Conservation (phyloP, 1,140 invertebrate genomes). For the Apis dorsata region DNA sequence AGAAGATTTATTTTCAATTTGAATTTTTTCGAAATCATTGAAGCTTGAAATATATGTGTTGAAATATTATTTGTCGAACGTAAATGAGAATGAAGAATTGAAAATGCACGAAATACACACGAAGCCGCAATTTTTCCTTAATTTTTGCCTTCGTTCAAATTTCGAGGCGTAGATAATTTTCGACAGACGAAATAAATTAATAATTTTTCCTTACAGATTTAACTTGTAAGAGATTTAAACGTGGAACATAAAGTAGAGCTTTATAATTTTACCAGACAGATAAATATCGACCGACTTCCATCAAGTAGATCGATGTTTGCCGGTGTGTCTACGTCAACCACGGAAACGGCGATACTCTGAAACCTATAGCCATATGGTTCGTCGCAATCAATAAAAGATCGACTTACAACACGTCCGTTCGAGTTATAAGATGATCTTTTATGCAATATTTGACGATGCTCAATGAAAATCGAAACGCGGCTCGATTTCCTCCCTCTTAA, state of each 20-base stretch:
- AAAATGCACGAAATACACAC: no score
- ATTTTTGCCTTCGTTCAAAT: no score
- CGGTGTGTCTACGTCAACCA: constrained; percentile 42
- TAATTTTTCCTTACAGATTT: no score
- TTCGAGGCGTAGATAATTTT: no score
- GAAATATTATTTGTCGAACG: no score
- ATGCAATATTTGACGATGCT: not conserved
- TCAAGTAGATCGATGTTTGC: constrained; percentile 36
- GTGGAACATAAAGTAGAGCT: not conserved
- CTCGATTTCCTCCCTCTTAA: not conserved
- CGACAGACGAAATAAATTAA: no score
- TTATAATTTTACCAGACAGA: constrained; percentile 27
- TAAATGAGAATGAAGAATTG: no score
- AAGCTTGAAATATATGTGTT: no score
- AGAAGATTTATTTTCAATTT: not conserved
- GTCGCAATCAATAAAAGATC: constrained; percentile 59
- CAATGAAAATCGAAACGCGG: not conserved
- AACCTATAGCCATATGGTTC: constrained; percentile 54
- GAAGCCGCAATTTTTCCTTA: no score
- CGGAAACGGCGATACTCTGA: constrained; percentile 62
- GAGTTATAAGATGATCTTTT: constrained; percentile 36
- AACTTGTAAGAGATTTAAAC: not conserved
- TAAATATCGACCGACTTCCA: constrained; percentile 45
- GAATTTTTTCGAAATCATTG: not conserved
- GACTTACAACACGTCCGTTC: constrained; percentile 50